Evolutionary conservation across 2,888 invertebrate genomes (phyloP), one percentile per base, ranked within the genome.

Genomic region (Branchipolynoe longqiensis): DNA sequence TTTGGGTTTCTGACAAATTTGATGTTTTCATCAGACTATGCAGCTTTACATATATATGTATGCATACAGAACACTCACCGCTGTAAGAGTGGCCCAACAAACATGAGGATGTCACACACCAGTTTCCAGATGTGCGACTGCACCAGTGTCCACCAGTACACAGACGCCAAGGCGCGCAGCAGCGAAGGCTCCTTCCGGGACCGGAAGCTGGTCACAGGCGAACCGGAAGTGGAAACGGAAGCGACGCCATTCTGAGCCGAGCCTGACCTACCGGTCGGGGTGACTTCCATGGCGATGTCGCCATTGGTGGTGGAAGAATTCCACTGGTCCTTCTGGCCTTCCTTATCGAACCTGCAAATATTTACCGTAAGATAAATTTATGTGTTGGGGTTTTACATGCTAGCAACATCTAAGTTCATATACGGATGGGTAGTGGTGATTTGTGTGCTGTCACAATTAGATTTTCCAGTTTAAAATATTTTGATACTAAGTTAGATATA

Each of bases 131-230:
- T 28, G 56, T 74, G 74, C 3, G 91, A 88, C 28, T 87, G 78
- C 25, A 90, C 54, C 3, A 91, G 85, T 1, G 87, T 86, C 3
- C 85, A 83, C 31, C 90, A 89, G 87, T 89, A 92, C 4, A 91
- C 90, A 82, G 88, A 89, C 18, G 89, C 54, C 6, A 92, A 84
- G n/a, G 90, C 89, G 48, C 86, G 90, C 28, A 90, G 89, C 59
- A 91, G 83, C 18, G 91, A 91, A 18, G 90, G 90, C 36, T 88
- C 86, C 54, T 82, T 89, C 31, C 85, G 85, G 58, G 78, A 58
- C 82, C 48, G 33, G n/a, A n/a, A n/a, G n/a, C n/a, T n/a, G n/a
- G n/a, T n/a, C n/a, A n/a, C n/a, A n/a, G n/a, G n/a, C n/a, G n/a
- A n/a, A n/a, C n/a, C n/a, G n/a, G n/a, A n/a, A n/a, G n/a, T n/a